Evolutionary conservation across 2,113 vertebrate species (phyloP), one percentile per base, ranked within the genome.

Genomic region (Electrona antarctica): DNA sequence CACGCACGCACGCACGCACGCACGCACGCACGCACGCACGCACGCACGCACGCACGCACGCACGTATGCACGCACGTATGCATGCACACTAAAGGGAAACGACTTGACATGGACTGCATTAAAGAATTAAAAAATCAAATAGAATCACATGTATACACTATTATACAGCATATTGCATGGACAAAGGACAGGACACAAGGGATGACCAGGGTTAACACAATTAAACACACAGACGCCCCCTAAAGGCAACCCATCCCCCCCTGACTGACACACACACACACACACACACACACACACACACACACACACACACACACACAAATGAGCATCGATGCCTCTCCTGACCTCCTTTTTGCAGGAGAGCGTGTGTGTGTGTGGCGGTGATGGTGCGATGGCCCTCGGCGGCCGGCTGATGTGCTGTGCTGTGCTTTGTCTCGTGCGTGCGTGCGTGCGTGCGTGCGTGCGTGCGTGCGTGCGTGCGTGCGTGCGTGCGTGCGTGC

Each of bases 171-270:
- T 21, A 21, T 21, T 21, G 21, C 21, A 1, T 21, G 21, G 21
- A 21, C 21, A 21, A 21, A 21, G 21, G 21, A 21, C 21, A 21
- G 21, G 21, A 21, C 21, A 21, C 21, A 21, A 21, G 21, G 21
- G n/a, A n/a, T n/a, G n/a, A n/a, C 7, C 45, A 2, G 7, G 47
- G 47, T 10, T 49, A 41, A 41, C 2, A 6, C 21, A 21, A 21
- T 41, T 41, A 41, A 41, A 41, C 33, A 41, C 33, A 21, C 21
- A 21, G 21, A 21, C 21, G 64, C 63, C 46, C 58, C 45, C 60
- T 76, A 61, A 81, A 79, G 73, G 9, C 51, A 45, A 14, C 50
- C 68, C 56, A 29, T 63, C 10, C 50, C 60, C 21, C 60, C n/a
- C 33, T 52, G 7, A 6, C 67, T 52, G 12, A 46, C 21, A 61